Evolutionary conservation across 2,797 vertebrate genomes (phyloP).

Genomic region (Mormyrus proboscirostris): DNA sequence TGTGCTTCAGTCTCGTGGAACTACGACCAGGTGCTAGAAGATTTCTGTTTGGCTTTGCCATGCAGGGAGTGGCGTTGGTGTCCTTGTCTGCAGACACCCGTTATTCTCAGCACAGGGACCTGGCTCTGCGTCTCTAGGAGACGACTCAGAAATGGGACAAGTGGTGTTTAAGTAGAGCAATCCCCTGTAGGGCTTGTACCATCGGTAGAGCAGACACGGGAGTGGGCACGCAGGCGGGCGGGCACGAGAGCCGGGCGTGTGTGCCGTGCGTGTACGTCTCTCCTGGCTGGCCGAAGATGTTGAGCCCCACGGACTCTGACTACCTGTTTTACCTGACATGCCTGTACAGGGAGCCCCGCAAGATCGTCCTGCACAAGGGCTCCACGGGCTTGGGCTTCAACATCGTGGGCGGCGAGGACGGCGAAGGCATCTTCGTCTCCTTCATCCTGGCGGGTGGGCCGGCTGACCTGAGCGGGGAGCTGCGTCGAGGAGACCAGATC

Average conservation of each 20-base stretch:
- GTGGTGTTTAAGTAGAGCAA: slow-evolving; percentile 63
- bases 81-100: background rate
- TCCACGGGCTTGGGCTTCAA: slow-evolving; percentile 95
- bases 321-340: slow-evolving; percentile 66
- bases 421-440: slow-evolving; percentile 96
- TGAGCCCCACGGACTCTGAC: slow-evolving; percentile 56
- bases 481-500: slow-evolving; percentile 91
- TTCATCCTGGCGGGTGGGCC: slow-evolving; percentile 96
- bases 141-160: slow-evolving; percentile 54
- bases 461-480: slow-evolving; percentile 89
- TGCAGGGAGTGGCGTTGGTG: background rate
- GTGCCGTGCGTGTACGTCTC: background rate
- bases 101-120: slow-evolving; percentile 14
- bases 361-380: slow-evolving; percentile 91
- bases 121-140: slow-evolving; percentile 42
- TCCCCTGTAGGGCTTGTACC: slow-evolving; percentile 51
- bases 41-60: background rate
- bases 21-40: background rate
- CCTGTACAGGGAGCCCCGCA: slow-evolving; percentile 71
- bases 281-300: slow-evolving; percentile 47
- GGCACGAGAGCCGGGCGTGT: slow-evolving; percentile 25
- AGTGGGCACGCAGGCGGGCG: slow-evolving; percentile 20
- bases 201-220: slow-evolving; percentile 32
- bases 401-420: slow-evolving; percentile 94
- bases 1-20: background rate